Conservation (phyloP, 2,113 vertebrate genomes). For the Notarius lentiginosus region DNA sequence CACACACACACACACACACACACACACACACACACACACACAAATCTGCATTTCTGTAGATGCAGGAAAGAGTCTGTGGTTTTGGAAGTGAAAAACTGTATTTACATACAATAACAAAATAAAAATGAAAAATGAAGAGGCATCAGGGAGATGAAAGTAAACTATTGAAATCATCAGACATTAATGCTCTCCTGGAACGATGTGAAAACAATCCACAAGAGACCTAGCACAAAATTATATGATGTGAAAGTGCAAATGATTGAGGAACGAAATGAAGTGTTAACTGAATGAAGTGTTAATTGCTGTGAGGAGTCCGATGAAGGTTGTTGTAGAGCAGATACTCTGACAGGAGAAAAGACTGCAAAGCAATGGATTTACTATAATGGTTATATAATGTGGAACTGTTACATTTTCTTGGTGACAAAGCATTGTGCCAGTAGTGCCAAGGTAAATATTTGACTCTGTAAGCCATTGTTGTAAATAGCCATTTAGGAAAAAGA, state of each 20-base stretch:
- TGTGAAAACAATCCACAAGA: slow-evolving; percentile 53
- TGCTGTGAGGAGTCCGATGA: slow-evolving; percentile 54
- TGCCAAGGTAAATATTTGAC: not conserved
- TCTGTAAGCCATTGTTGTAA: not conserved
- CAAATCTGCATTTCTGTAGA: slow-evolving; percentile 30
- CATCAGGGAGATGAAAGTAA: slow-evolving; percentile 30
- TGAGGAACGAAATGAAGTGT: slow-evolving; percentile 43
- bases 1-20: slow-evolving; percentile 10
- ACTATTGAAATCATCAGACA: slow-evolving; percentile 58
- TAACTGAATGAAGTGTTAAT: slow-evolving; percentile 63
- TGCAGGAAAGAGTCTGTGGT: slow-evolving; percentile 13
- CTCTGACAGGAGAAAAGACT: slow-evolving; percentile 43
- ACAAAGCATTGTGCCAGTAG: not conserved
- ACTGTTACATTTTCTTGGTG: not conserved
- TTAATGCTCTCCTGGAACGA: slow-evolving; percentile 60
- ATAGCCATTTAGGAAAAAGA: not conserved
- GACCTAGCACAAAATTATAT: slow-evolving; percentile 51
- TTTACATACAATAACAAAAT: slow-evolving; percentile 59
- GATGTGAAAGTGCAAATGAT: slow-evolving; percentile 62
- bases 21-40: slow-evolving; percentile 26
- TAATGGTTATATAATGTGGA: not conserved
- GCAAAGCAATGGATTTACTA: slow-evolving; percentile 8
- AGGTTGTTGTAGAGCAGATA: slow-evolving; percentile 45
- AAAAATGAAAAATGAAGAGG: slow-evolving; percentile 53
- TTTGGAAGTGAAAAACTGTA: slow-evolving; percentile 38